Evolutionary conservation across 2,888 invertebrate genomes (phyloP), one percentile per base, ranked within the genome.

Genomic region (Epirrhoe alternata): DNA sequence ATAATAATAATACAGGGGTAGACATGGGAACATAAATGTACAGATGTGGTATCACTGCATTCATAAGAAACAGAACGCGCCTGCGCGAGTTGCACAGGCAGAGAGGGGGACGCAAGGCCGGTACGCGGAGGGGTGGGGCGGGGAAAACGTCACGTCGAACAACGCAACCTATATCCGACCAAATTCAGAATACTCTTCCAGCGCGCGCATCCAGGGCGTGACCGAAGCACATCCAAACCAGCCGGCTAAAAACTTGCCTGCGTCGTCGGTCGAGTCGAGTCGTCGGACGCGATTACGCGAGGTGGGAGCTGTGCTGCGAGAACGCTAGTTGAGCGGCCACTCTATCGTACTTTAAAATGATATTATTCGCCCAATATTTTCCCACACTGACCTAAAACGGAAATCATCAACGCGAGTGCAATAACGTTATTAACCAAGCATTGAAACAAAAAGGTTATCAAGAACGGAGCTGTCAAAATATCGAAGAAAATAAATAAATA

Each of bases 401-500:
- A 70, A 70, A 64, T 59, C 66, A 59, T 61, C 49, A 61, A 59
- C 59, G 50, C 56, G 33, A 57, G 56, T 59, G 16, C 30, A 45
- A 49, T 62, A 65, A 64, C 49, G 38, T 62, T 55, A 54, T 73
- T 80, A 74, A 75, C 66, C 2, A 71, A 69, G 61, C 76, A 74
- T 77, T 72, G 71, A 74, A 65, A 75, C 74, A 58, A 64, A 74
- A 74, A 73, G 69, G 66, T 24, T 33, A 54, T 74, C 77, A 80
- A 79, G 75, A 86, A 86, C 75, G 74, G 79, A 77, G 77, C 81
- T 88, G 87, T 89, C 88, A 90, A 88, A 88, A 90, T 89, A 90
- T 84, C 82, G 82, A 84, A 83, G 86, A 91, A 90, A 92, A 92
- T 91, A 92, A 90, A 90, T 92, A 91, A 91, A 90, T 89, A 87